Evolutionary conservation across 2,888 invertebrate species (phyloP), one percentile per base, ranked within the genome.

Genomic region (Ephialtes manifestator): DNA sequence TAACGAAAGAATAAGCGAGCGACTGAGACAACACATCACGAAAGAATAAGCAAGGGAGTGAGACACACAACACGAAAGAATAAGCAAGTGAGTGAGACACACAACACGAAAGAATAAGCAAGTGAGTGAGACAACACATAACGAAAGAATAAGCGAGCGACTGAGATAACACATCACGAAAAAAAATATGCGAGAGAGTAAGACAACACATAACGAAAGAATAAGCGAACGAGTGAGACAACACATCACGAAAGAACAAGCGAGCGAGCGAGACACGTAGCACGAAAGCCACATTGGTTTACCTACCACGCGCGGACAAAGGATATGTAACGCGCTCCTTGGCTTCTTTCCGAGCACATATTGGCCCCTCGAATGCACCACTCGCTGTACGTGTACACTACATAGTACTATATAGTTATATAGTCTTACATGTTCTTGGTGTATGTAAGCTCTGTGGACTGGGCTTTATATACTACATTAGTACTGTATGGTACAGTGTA

Each of bases 321-420:
- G 89, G 87, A 89, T 89, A 89, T 88, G 85, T 89, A 88, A 88
- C 79, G 65, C 84, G 80, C 74, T 81, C 48, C 84, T 79, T 81
- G 78, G 81, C 81, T 81, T 84, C 74, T 78, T 53, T 81, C 60
- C 63, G 76, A 67, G 67, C 78, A 83, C 78, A 58, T 60, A 74
- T 83, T 74, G 39, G 65, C 76, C 67, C 77, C 63, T 70, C 79
- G 63, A 71, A 65, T 74, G 72, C 67, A 60, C 77, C 20, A 76
- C 75, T 71, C 80, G 55, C 46, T 46, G 13, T 46, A 74, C 43
- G 58, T 43, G 43, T 24, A 24, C 24, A 24, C 65, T n/a, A 79
- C 74, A 70, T n/a, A n/a, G n/a, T n/a, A 67, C 48, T 35, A 43
- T 75, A 72, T 28, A 68, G 13, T 18, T 13, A 74, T 31, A 51